Percentiles rank a stretch among this genome's conserved stretches.
These are phyloP conservation scores for Archaeoteleia sp. DNA, from an alignment of 2,888 invertebrate species.

Conservation along the genomic window DNA sequence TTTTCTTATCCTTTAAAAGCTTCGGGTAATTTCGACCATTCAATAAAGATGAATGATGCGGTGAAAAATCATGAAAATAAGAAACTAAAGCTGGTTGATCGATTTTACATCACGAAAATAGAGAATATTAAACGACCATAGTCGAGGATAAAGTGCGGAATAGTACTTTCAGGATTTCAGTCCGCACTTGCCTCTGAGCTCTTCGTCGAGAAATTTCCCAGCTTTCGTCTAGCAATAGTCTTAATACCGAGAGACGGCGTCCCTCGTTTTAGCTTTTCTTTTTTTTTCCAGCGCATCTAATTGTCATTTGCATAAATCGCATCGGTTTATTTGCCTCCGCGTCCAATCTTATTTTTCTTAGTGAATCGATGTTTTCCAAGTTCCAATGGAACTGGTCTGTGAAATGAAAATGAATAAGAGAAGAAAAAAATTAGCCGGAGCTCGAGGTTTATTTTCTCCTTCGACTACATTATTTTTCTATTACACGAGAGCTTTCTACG, in stretches of 20 bases:
- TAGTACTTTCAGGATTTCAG: background rate
- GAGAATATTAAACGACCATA: constrained; percentile 2
- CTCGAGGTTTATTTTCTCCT: background rate
- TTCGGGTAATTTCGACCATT: too few relatives aligned
- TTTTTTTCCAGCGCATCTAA: constrained; percentile 11
- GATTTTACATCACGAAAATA: background rate
- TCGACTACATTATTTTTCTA: constrained; percentile 5
- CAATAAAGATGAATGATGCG: background rate
- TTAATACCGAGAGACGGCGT: constrained; percentile 5
- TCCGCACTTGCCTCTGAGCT: background rate
- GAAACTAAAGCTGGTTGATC: background rate
- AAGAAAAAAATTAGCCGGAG: background rate
- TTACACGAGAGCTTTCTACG: too few relatives aligned
- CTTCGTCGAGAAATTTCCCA: constrained; percentile 1
- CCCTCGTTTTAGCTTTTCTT: constrained; percentile 1
- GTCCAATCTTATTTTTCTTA: constrained; percentile 16
- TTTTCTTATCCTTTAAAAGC: too few relatives aligned
- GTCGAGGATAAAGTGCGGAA: background rate
- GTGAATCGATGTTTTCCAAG: constrained; percentile 14
- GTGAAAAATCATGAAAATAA: background rate
- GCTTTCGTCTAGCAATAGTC: constrained; percentile 8
- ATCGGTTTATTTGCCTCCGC: constrained; percentile 17
- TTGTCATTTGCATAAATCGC: constrained; percentile 30
- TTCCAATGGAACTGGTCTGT: constrained; percentile 4
- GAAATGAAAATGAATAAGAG: constrained; percentile 9